These are phyloP conservation scores for Prolemur simus DNA, from an alignment of 2,113 vertebrate genomes.

Conservation along the genomic window DNA sequence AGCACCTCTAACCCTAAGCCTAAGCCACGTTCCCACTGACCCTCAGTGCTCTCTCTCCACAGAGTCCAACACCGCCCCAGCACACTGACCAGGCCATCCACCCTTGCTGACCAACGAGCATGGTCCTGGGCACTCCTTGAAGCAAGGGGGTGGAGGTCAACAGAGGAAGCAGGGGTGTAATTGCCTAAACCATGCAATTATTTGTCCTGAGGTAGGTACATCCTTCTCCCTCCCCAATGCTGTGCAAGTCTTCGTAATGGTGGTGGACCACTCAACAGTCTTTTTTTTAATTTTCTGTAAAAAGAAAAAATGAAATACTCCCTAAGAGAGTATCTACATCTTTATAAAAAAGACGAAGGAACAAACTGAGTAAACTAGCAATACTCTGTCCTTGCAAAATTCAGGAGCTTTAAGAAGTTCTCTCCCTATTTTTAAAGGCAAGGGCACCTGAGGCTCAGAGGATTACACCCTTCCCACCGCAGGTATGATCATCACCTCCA, in stretches of 20 bases:
- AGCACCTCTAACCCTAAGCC: neutral
- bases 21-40: neutral
- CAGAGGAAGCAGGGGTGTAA: neutral
- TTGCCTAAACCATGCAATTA: neutral
- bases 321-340: neutral
- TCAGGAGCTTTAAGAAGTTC: neutral
- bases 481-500: neutral
- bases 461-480: neutral
- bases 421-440: neutral
- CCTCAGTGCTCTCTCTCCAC: neutral
- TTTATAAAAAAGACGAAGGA: constrained; percentile 16
- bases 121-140: neutral
- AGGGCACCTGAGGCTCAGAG: neutral
- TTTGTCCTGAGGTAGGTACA: neutral
- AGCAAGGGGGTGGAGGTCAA: neutral
- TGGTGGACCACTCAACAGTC: neutral
- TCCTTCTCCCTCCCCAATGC: neutral
- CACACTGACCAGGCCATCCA: neutral
- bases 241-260: neutral
- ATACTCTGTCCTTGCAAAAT: neutral
- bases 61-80: neutral
- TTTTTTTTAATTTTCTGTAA: neutral
- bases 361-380: neutral
- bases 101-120: neutral
- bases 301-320: neutral